Evolutionary conservation across 2,888 invertebrate genomes (phyloP).

Genomic region (Bhutanitis thaidina): DNA sequence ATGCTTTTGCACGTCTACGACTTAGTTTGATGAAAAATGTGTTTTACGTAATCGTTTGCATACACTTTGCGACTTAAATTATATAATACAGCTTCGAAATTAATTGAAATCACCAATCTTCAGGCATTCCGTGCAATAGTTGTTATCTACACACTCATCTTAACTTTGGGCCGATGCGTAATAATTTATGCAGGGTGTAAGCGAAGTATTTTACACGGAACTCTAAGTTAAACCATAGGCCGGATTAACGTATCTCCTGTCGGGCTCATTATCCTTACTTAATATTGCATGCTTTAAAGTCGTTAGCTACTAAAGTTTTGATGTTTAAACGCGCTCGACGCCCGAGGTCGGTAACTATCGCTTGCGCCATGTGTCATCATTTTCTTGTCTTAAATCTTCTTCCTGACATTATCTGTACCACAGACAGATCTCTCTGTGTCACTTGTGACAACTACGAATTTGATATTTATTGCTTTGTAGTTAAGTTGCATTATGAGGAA

Average conservation of each 20-base stretch:
- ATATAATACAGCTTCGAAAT: no score
- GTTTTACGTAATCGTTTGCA: no score
- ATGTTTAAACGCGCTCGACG: conserved; percentile 30
- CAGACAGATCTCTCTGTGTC: conserved; percentile 15
- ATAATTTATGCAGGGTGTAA: conserved; percentile 40
- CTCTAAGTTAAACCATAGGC: conserved; percentile 34
- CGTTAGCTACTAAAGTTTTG: conserved; percentile 38
- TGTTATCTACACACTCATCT: conserved; percentile 15
- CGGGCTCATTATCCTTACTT: conserved; percentile 46
- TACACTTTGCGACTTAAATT: no score
- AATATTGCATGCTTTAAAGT: conserved; percentile 43
- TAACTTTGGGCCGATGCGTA: conserved; percentile 29
- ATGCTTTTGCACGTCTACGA: no score
- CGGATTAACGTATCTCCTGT: conserved; percentile 40
- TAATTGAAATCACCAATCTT: no score
- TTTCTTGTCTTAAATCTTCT: conserved; percentile 16
- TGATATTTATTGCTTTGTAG: conserved; percentile 12
- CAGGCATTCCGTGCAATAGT: no score
- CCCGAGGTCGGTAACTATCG: conserved; percentile 19
- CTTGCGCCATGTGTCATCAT: conserved; percentile 15
- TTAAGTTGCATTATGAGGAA: neutral
- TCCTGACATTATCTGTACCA: conserved; percentile 16
- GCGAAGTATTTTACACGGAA: conserved; percentile 34
- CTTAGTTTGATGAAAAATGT: no score
- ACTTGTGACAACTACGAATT: conserved; percentile 13